Conservation (phyloP, 2,888 invertebrate genomes). For the Yponomeuta plumbellus region DNA sequence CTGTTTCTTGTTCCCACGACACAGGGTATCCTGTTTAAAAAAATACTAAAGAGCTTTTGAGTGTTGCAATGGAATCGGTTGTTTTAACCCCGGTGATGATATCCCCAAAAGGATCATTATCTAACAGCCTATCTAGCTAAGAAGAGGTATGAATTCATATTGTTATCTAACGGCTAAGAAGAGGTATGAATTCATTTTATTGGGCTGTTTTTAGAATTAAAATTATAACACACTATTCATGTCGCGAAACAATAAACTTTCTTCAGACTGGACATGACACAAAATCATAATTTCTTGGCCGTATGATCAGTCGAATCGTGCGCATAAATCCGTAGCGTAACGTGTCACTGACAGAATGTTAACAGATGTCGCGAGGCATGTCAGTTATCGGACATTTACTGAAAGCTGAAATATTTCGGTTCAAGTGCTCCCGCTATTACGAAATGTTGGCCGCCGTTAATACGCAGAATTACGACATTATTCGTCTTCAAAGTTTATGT, state of each 20-base stretch:
- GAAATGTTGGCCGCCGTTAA: neutral
- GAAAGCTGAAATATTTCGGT: slow-evolving; percentile 2
- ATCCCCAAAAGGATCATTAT: too few relatives aligned
- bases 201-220: too few relatives aligned
- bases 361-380: neutral
- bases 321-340: neutral
- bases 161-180: too few relatives aligned
- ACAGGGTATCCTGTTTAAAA: too few relatives aligned
- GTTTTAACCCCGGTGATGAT: too few relatives aligned
- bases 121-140: too few relatives aligned
- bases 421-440: neutral
- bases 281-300: neutral
- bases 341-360: neutral
- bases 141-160: too few relatives aligned
- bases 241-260: neutral
- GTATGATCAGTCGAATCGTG: neutral
- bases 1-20: too few relatives aligned
- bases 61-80: too few relatives aligned
- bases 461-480: neutral
- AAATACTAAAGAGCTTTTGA: too few relatives aligned
- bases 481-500: neutral
- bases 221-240: neutral
- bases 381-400: neutral
- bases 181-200: too few relatives aligned
- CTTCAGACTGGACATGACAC: neutral